Conservation (phyloP, 1,140 invertebrate species). For the Ptiloglossa arizonensis region DNA sequence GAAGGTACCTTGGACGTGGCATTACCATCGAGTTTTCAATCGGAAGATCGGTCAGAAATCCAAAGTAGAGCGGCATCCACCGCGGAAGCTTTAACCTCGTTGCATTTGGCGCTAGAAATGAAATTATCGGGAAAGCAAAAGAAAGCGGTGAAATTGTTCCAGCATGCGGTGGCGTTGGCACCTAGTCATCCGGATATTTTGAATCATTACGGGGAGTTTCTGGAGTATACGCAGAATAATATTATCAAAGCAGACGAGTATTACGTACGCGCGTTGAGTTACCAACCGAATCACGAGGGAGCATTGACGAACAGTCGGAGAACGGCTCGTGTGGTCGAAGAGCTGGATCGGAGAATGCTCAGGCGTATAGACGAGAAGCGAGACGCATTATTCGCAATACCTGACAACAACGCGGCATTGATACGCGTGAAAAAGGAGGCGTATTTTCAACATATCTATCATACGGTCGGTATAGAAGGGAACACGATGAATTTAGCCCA, state of each 20-base stretch:
- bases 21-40: constrained; percentile 34
- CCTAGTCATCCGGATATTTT: constrained; percentile 96
- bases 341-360: constrained; percentile 91
- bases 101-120: constrained; percentile 93
- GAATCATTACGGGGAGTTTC: constrained; percentile 95
- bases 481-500: constrained; percentile 98
- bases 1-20: constrained; percentile 70
- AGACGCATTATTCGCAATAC: constrained; percentile 90
- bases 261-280: constrained; percentile 87
- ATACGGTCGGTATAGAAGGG: constrained; percentile 98
- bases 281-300: constrained; percentile 90
- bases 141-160: constrained; percentile 93
- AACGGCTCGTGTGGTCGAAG: constrained; percentile 94
- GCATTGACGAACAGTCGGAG: constrained; percentile 91
- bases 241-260: constrained; percentile 94
- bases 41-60: constrained; percentile 51
- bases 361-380: constrained; percentile 93
- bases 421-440: constrained; percentile 95
- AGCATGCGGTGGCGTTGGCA: constrained; percentile 94
- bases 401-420: constrained; percentile 90
- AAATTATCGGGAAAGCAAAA: constrained; percentile 90
- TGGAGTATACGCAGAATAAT: constrained; percentile 93
- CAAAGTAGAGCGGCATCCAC: constrained; percentile 73
- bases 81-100: constrained; percentile 90
- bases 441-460: constrained; percentile 98